Evolutionary conservation across 2,888 invertebrate genomes (phyloP), one percentile per base, ranked within the genome.

Genomic region (Homarus gammarus): DNA sequence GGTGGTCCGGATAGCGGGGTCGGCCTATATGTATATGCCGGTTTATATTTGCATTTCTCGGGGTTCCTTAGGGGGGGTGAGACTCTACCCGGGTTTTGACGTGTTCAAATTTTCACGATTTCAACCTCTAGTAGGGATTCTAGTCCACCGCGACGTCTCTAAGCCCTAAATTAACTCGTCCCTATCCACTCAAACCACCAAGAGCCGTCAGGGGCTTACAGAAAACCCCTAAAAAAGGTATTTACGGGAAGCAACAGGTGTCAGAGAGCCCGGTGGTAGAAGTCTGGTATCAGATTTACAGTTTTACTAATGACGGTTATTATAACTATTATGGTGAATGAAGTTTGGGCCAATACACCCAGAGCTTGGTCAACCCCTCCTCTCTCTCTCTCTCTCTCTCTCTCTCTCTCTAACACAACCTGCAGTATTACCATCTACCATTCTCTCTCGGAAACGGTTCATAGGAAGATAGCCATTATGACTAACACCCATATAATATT

Each of bases 301-400:
- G 86, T 86, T 86, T 78, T 86, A 78, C 86, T 86, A 86, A 86
- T 86, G 86, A 86, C 70, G 86, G 86, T 78, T 78, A 85, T 85
- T 85, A 85, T 85, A 85, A 85, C 85, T 85, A 85, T 85, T 78
- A 77, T 64, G 86, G 86, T 36, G 78, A 86, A 40, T 18, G 77
- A 64, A 77, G 77, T 85, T 75, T 68, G 61, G 85, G 68, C 85
- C 85, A 78, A 85, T 85, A 85, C 85, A 75, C 64, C 77, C 31
- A 36, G 44, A 31, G 64, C 77, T 77, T 64, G 75, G 84, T 84
- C 84, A 44, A 18, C 44, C 12, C 40, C 49, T 22, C 79, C 27
- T 18, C 79, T 27, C 49, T 27, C 49, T 49, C 33, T 27, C 78
- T n/a, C 15, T 18, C 75, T 18, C 72, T 31, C 27, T 22, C 79